A percentile compares a stretch with the other conserved stretches of the same genome.
These are phyloP conservation scores for Clarias fuscus DNA, from an alignment of 2,797 vertebrate genomes.

Conservation along the genomic window DNA sequence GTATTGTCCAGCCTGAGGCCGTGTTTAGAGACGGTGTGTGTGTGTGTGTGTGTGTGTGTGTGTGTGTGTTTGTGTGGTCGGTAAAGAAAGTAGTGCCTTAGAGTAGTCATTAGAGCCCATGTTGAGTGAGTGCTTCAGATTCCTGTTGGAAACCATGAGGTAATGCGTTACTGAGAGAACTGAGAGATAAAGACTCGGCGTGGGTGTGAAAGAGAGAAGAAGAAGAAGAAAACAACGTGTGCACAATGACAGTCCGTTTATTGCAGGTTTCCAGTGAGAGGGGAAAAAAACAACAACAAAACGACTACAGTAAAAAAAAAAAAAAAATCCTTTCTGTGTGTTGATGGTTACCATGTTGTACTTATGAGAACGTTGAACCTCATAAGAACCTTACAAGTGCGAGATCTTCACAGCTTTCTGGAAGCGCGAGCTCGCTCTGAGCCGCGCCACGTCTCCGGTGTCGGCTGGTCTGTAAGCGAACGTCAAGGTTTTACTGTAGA, in stretches of 20 bases:
- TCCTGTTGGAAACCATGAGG: slow-evolving; percentile 22
- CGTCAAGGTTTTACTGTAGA: no score
- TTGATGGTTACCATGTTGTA: neutral
- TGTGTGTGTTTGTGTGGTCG: slow-evolving; percentile 15
- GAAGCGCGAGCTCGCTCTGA: neutral
- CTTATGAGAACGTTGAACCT: neutral
- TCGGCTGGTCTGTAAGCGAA: no score
- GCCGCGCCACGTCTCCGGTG: no score
- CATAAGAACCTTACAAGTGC: neutral
- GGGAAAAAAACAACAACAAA: neutral
- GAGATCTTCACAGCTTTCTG: neutral
- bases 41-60: slow-evolving; percentile 16
- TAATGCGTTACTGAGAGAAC: slow-evolving; percentile 17
- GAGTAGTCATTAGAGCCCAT: slow-evolving; percentile 20
- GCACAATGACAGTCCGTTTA: neutral
- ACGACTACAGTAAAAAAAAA: neutral
- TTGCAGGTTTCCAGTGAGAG: neutral
- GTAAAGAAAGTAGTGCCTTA: slow-evolving; percentile 5
- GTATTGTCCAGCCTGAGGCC: slow-evolving; percentile 25
- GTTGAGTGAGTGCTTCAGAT: slow-evolving; percentile 21
- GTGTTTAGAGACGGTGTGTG: slow-evolving; percentile 38
- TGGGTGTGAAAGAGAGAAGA: neutral
- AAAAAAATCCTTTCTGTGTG: neutral
- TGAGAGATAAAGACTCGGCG: slow-evolving; percentile 16
- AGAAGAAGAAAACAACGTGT: no score